Conservation (phyloP, 2,888 invertebrate genomes). For the Synanthedon formicaeformis region DNA sequence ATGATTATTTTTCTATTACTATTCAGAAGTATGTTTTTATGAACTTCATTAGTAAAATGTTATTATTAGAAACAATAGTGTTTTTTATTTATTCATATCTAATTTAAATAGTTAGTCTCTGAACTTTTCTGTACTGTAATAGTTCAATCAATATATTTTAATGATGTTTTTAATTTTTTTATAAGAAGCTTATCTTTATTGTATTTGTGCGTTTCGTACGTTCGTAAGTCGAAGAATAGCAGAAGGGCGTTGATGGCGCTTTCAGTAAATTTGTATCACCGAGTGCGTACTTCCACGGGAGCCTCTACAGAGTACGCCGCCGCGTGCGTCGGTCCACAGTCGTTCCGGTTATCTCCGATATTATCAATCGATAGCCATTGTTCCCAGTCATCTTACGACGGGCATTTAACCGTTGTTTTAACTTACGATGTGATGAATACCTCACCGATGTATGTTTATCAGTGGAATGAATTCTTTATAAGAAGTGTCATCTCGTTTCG, state of each 20-base stretch:
- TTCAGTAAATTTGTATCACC: conserved; percentile 11
- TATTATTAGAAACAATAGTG: no score
- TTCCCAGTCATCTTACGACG: conserved; percentile 30
- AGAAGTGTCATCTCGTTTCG: conserved; percentile 18
- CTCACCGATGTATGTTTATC: conserved; percentile 26
- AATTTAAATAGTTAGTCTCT: no score
- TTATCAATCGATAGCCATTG: conserved; percentile 44
- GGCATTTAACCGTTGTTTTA: not conserved
- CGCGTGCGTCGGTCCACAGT: conserved; percentile 12
- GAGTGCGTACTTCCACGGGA: conserved; percentile 7
- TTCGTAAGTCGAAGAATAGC: no score
- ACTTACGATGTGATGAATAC: conserved; percentile 26
- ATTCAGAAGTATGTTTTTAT: no score
- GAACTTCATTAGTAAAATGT: no score
- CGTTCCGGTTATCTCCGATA: conserved; percentile 33
- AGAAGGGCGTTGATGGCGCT: not conserved
- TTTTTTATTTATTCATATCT: no score
- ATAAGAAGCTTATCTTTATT: no score
- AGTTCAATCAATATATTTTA: no score
- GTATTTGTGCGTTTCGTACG: no score
- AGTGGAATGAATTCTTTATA: conserved; percentile 19
- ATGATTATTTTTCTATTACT: no score
- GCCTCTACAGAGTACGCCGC: conserved; percentile 12
- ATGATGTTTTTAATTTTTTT: no score
- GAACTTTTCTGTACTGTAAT: no score